A percentile compares a stretch with the other conserved stretches of the same genome.
These are phyloP conservation scores for Pocillopora damicornis DNA, from an alignment of 64 coral and sea anemone species.

Conservation along the genomic window DNA sequence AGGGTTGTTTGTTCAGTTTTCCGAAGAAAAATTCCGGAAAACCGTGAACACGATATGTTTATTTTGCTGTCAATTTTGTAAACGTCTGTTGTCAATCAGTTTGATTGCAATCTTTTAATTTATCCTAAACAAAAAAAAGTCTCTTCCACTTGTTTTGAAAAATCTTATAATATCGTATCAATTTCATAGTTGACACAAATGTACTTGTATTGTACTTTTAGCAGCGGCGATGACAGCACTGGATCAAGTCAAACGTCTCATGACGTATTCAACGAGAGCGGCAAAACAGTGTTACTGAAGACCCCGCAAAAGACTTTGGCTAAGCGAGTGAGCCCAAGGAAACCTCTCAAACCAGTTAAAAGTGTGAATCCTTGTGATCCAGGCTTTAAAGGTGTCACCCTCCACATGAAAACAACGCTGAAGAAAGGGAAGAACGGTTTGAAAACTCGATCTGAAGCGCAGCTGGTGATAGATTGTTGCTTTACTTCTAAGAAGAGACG, in stretches of 20 bases:
- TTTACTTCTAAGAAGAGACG: constrained; percentile 91
- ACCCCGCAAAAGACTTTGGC: constrained; percentile 64
- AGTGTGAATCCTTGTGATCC: constrained; percentile 88
- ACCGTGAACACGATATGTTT: not conserved
- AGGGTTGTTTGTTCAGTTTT: not conserved
- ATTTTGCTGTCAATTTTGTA: not conserved
- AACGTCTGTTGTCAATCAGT: constrained; percentile 40
- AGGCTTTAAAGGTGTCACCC: constrained; percentile 85
- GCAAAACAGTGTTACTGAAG: constrained; percentile 49
- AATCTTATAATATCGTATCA: too few species aligned
- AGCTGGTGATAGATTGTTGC: constrained; percentile 89
- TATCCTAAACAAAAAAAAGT: not conserved
- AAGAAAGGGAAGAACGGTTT: constrained; percentile 55
- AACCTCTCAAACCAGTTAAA: constrained; percentile 84
- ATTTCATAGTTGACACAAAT: not conserved
- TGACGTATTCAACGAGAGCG: constrained; percentile 41
- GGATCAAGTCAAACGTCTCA: constrained; percentile 52
- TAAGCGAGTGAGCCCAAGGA: constrained; percentile 85
- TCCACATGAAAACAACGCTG: constrained; percentile 93
- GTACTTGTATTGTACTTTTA: constrained; percentile 15
- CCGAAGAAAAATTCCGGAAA: not conserved
- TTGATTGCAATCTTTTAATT: not conserved
- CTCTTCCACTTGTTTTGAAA: too few species aligned
- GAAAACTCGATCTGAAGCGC: constrained; percentile 63
- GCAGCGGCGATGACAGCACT: constrained; percentile 66